Conservation (phyloP, 1,140 invertebrate species). For the Ceratosolen fusciceps region DNA sequence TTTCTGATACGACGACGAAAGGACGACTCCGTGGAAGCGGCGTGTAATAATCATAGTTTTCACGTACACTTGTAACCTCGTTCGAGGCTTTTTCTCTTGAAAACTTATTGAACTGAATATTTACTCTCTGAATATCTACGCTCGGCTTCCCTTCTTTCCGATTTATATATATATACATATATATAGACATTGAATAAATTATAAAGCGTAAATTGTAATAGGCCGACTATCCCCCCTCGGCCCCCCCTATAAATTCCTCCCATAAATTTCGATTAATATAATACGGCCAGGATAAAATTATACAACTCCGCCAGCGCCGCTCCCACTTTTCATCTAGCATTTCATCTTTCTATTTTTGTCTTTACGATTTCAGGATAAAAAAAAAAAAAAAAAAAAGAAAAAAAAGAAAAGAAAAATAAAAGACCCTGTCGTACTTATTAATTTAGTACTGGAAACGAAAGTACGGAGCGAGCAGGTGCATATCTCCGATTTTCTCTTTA, state of each 20-base stretch:
- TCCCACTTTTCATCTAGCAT: no score
- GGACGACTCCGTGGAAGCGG: neutral
- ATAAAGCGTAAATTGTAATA: neutral
- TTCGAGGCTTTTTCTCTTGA: neutral
- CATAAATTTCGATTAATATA: no score
- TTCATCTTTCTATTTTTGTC: no score
- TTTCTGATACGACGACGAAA: no score
- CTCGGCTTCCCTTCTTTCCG: neutral
- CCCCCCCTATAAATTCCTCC: neutral
- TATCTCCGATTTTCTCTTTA: neutral
- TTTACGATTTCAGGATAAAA: neutral
- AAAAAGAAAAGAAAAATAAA: no score
- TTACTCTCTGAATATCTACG: neutral
- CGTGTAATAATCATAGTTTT: neutral
- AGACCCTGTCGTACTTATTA: neutral
- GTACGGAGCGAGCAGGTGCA: neutral
- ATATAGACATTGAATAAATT: neutral
- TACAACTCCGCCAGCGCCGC: no score
- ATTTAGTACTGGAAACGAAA: neutral
- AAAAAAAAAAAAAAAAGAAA: no score
- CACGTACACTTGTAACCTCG: neutral
- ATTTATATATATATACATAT: no score
- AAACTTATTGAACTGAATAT: constrained; percentile 4
- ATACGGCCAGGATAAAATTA: no score
- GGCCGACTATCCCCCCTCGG: neutral